A percentile compares a stretch with the other conserved stretches of the same genome.
phyloP scores from a whole-genome alignment of 2,113 vertebrate genomes.

The Ceratotherium simum region DNA sequence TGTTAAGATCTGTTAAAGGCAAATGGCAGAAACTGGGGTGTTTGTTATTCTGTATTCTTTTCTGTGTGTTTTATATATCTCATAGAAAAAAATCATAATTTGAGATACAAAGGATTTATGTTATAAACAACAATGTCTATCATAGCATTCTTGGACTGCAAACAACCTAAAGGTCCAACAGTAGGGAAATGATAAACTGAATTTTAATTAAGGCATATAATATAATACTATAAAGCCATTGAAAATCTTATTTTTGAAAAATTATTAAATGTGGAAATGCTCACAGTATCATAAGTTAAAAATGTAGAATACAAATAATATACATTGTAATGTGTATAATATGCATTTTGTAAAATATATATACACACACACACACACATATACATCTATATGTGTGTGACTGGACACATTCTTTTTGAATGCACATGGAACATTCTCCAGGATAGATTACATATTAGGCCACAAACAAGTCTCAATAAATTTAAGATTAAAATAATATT shows the following conservation, averaged over 20 bases:
- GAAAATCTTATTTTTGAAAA: conserved; percentile 22
- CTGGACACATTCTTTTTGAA: neutral
- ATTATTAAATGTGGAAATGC: neutral
- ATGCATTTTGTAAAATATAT: neutral
- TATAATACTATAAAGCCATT: neutral
- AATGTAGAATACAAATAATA: neutral
- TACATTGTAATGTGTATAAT: neutral
- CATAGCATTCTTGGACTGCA: neutral
- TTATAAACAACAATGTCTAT: neutral
- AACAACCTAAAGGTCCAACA: neutral
- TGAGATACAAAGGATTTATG: neutral
- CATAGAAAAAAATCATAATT: conserved; percentile 18
- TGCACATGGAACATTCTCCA: no score
- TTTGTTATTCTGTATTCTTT: neutral
- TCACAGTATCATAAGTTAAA: neutral
- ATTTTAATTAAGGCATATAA: neutral
- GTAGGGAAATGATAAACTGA: neutral
- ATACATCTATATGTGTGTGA: neutral
- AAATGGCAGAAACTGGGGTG: neutral
- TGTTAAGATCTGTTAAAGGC: neutral
- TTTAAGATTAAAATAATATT: no score
- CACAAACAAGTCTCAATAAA: no score
- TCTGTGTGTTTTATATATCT: neutral
- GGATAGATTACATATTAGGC: no score
- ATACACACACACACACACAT: no score